Percentiles rank a stretch among this genome's conserved stretches.
Evolutionary conservation across 2,113 vertebrate genomes (phyloP).

Genomic region (Alexandromys fortis): DNA sequence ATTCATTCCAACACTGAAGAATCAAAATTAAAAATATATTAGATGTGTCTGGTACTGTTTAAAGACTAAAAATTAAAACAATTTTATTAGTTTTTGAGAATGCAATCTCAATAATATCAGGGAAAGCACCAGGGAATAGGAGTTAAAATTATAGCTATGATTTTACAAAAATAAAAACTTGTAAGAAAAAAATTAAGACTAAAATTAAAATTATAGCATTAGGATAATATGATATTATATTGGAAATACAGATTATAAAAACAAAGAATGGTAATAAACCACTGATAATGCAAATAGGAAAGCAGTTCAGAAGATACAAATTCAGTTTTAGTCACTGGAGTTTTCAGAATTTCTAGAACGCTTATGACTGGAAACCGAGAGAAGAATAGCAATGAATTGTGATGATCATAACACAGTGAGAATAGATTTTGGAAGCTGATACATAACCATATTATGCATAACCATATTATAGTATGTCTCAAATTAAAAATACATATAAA

Average conservation of each 20-base stretch:
- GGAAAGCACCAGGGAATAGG: background rate
- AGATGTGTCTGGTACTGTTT: background rate
- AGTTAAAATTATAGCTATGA: background rate
- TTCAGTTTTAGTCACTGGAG: background rate
- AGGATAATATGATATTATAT: background rate
- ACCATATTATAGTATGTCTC: background rate
- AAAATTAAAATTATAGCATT: background rate
- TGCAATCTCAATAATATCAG: background rate
- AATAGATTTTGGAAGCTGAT: background rate
- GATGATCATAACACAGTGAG: background rate
- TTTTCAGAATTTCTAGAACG: background rate
- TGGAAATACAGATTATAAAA: no score
- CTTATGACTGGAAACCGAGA: background rate
- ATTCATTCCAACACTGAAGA: background rate
- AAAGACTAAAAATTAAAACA: background rate
- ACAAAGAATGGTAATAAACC: background rate
- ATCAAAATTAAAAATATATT: background rate
- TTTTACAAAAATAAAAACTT: background rate
- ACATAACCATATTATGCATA: slow-evolving; percentile 31
- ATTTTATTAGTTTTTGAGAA: slow-evolving; percentile 16
- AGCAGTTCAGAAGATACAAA: background rate
- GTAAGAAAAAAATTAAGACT: background rate
- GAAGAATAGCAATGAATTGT: background rate
- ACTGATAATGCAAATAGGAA: background rate
- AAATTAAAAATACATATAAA: background rate